phyloP scores from a whole-genome alignment of 2,797 vertebrate genomes.

The Acrossocheilus wenchowensis region DNA sequence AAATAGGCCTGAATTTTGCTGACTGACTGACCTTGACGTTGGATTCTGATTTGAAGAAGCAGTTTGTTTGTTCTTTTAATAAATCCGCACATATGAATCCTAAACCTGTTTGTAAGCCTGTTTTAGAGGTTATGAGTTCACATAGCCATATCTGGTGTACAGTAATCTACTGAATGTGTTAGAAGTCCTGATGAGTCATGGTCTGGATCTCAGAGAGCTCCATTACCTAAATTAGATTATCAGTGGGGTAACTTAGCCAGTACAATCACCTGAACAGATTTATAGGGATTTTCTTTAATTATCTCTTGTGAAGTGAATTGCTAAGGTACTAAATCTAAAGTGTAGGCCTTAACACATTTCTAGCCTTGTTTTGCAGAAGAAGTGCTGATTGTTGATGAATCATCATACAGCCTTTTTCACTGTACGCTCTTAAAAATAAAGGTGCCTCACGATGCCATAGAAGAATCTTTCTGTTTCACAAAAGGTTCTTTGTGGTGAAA shows the following conservation, averaged over 20 bases:
- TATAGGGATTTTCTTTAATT: conserved; percentile 20
- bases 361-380: background rate
- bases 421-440: no score
- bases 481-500: no score
- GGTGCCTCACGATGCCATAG: no score
- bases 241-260: conserved; percentile 8
- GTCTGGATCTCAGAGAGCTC: conserved; percentile 7
- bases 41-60: background rate
- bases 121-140: conserved; percentile 9
- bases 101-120: background rate
- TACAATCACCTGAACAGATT: conserved; percentile 42
- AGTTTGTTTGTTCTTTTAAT: conserved; percentile 8
- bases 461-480: no score
- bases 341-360: background rate
- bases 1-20: background rate
- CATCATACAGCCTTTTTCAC: background rate
- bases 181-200: conserved; percentile 50
- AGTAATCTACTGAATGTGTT: conserved; percentile 24
- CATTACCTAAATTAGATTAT: conserved; percentile 49
- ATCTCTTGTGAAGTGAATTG: conserved; percentile 15
- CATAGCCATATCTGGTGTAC: background rate
- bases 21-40: background rate
- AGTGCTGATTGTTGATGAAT: background rate
- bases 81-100: background rate
- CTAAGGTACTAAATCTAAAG: conserved; percentile 9